Conservation (phyloP, 2,797 vertebrate species). For the Eupleurogrammus muticus region DNA sequence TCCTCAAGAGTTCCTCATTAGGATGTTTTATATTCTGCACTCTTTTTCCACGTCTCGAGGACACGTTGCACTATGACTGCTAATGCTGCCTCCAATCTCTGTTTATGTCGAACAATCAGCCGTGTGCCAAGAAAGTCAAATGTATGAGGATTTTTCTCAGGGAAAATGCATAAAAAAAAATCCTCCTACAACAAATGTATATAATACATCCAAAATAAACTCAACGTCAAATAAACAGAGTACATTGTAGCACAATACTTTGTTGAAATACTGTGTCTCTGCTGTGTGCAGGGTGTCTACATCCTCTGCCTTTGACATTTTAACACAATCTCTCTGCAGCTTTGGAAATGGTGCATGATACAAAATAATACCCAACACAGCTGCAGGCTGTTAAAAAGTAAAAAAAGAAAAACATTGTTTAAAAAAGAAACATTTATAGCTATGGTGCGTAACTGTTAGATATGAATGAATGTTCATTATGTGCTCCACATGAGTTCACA, state of each 20-base stretch:
- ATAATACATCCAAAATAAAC: not conserved
- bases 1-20: not conserved
- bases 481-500: no score
- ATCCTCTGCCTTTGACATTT: not conserved
- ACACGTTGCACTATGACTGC: not conserved
- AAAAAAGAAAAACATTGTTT: not conserved
- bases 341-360: not conserved
- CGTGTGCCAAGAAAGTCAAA: not conserved
- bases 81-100: not conserved
- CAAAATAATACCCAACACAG: not conserved
- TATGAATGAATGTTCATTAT: no score
- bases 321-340: not conserved
- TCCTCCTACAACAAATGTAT: not conserved
- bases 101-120: not conserved
- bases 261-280: not conserved
- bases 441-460: not conserved
- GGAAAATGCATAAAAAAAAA: not conserved
- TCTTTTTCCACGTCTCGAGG: not conserved
- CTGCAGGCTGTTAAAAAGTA: not conserved
- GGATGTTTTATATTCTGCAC: not conserved
- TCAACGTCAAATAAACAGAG: not conserved
- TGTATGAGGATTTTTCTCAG: not conserved
- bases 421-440: not conserved
- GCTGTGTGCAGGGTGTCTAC: slow-evolving; percentile 8
- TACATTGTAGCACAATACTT: not conserved